Percentiles rank a stretch among this genome's conserved stretches.
phyloP scores from a whole-genome alignment of 2,888 invertebrate species.

The Charanyca ferruginea region DNA sequence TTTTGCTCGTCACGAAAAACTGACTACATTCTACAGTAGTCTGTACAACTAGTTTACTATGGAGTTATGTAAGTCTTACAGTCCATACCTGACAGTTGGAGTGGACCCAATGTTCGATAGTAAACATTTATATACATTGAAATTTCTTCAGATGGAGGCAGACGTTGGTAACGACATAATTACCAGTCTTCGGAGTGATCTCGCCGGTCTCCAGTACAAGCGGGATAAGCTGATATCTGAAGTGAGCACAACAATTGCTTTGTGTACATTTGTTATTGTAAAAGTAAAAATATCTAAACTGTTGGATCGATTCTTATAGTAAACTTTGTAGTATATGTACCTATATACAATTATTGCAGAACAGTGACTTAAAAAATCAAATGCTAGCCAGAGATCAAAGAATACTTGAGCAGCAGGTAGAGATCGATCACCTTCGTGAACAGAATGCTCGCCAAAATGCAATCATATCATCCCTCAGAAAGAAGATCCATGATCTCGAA shows the following conservation, averaged over 20 bases:
- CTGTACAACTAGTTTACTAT: constrained; percentile 57
- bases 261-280: background rate
- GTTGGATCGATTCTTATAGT: background rate
- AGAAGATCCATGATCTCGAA: constrained; percentile 95
- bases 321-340: background rate
- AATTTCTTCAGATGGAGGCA: constrained; percentile 89
- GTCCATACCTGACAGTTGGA: background rate
- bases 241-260: constrained; percentile 84
- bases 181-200: constrained; percentile 95
- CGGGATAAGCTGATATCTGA: constrained; percentile 95
- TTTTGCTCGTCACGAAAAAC: constrained; percentile 80
- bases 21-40: constrained; percentile 69
- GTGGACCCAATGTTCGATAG: background rate
- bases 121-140: background rate
- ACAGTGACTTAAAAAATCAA: constrained; percentile 93
- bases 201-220: constrained; percentile 96
- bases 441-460: constrained; percentile 96
- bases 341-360: constrained; percentile 82
- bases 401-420: constrained; percentile 94
- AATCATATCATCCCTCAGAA: constrained; percentile 94
- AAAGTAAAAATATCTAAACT: background rate
- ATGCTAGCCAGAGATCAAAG: constrained; percentile 94
- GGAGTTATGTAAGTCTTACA: constrained; percentile 76
- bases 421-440: constrained; percentile 95
- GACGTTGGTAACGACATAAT: constrained; percentile 92